These are phyloP conservation scores for Meles meles DNA, from an alignment of 2,113 vertebrate genomes.

Conservation along the genomic window DNA sequence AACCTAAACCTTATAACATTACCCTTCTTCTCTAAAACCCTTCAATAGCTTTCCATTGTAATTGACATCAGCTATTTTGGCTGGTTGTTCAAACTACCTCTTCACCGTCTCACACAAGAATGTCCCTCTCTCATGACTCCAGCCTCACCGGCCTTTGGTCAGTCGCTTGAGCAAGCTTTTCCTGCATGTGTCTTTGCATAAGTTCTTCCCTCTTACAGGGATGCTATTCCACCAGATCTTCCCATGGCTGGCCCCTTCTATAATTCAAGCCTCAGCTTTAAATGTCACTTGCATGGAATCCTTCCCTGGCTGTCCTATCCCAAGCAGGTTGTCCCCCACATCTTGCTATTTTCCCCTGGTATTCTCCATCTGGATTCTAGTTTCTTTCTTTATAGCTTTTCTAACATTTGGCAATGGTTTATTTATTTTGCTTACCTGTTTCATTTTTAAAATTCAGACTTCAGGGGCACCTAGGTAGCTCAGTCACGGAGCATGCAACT, in stretches of 20 bases:
- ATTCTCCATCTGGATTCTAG: background rate
- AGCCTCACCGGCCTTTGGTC: background rate
- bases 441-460: background rate
- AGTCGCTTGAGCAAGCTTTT: background rate
- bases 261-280: background rate
- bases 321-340: accelerated
- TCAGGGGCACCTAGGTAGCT: background rate
- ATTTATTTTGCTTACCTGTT: background rate
- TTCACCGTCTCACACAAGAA: background rate
- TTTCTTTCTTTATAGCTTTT: background rate
- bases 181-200: background rate
- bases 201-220: background rate
- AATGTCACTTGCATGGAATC: background rate
- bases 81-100: background rate
- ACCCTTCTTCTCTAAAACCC: background rate
- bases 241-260: background rate
- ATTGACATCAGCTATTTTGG: accelerated
- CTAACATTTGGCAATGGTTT: background rate
- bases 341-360: too few relatives aligned
- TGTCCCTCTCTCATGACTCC: background rate
- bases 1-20: too few relatives aligned
- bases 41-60: background rate
- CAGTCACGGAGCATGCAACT: background rate
- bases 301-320: too few relatives aligned
- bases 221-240: background rate